phyloP scores from a whole-genome alignment of 2,113 vertebrate species.

The Oophaga pumilio region DNA sequence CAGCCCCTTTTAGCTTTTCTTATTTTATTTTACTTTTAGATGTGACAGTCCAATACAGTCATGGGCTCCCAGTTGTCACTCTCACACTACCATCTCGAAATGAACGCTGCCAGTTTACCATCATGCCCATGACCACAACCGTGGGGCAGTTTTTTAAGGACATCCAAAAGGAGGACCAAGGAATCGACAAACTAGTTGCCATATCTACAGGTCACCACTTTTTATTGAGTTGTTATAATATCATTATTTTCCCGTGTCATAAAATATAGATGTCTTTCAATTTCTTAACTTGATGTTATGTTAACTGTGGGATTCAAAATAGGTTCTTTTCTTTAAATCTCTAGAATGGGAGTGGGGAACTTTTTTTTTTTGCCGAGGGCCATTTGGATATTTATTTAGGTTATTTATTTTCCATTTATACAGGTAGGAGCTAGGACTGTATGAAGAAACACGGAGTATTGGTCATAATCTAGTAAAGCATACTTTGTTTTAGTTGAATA shows the following conservation, averaged over 20 bases:
- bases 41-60: conserved; percentile 77
- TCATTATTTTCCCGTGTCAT: background rate
- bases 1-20: background rate
- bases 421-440: too few species aligned
- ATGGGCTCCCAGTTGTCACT: conserved; percentile 84
- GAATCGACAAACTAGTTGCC: conserved; percentile 65
- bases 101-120: conserved; percentile 85
- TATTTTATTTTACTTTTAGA: conserved; percentile 64
- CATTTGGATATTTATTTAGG: too few species aligned
- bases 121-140: conserved; percentile 81
- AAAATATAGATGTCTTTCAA: background rate
- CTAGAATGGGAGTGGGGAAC: too few species aligned
- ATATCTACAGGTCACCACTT: conserved; percentile 74
- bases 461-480: too few species aligned
- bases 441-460: too few species aligned
- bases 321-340: too few species aligned
- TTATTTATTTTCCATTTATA: too few species aligned
- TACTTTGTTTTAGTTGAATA: too few species aligned
- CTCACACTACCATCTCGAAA: conserved; percentile 84
- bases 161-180: conserved; percentile 83
- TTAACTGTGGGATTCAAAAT: too few species aligned
- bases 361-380: too few species aligned
- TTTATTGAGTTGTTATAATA: background rate
- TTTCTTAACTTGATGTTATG: too few species aligned
- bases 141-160: conserved; percentile 82